Conservation (phyloP, 1,140 invertebrate genomes). For the Trachelipus rathkii region DNA sequence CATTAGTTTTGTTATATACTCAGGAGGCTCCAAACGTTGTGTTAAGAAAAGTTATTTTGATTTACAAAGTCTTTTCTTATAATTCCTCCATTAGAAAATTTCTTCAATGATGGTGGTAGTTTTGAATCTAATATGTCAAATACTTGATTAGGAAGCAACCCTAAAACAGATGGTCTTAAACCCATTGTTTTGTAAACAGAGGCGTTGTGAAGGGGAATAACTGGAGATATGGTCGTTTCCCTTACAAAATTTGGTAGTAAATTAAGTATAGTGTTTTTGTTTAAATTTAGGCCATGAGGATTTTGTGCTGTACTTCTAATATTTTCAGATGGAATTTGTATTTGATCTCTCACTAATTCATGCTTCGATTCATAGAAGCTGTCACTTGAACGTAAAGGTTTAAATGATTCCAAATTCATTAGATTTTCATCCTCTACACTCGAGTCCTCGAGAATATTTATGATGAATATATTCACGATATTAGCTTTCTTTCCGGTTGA, state of each 20-base stretch:
- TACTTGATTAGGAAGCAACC: conserved; percentile 37
- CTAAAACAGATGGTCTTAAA: conserved; percentile 35
- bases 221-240: conserved; percentile 40
- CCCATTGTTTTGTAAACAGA: conserved; percentile 34
- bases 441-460: conserved; percentile 28
- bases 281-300: conserved; percentile 31
- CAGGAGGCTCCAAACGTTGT: too few species aligned
- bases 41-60: not conserved
- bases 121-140: conserved; percentile 29
- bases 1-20: too few species aligned
- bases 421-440: too few species aligned
- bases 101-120: conserved; percentile 1
- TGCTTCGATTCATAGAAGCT: too few species aligned
- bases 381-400: too few species aligned
- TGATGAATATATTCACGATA: conserved; percentile 43
- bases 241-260: conserved; percentile 36
- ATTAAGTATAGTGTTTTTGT: conserved; percentile 36
- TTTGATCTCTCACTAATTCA: too few species aligned
- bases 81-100: conserved; percentile 23
- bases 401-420: too few species aligned
- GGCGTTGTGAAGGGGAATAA: conserved; percentile 38
- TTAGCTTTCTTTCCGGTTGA: conserved; percentile 28
- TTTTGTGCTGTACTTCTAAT: not conserved
- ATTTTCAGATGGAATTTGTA: not conserved
- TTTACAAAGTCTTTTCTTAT: conserved; percentile 23